Conservation (phyloP, 2,888 invertebrate genomes). For the Pristionchus entomophagus region DNA sequence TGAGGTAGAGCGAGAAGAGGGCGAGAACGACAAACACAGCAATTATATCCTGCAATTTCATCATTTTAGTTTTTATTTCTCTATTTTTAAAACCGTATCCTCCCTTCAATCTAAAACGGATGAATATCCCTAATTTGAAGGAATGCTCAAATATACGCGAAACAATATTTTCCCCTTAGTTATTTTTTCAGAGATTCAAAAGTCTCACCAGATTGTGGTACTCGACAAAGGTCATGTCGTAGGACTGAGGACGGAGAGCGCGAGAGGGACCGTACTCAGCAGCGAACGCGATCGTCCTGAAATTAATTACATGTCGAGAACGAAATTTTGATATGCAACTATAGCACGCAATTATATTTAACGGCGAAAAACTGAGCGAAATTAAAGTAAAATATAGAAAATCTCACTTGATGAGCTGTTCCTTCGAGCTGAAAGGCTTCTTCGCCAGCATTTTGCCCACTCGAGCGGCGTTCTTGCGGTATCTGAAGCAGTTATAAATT, state of each 20-base stretch:
- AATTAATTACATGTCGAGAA: neutral
- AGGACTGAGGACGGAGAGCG: conserved; percentile 3
- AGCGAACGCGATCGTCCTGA: conserved; percentile 14
- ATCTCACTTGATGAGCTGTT: conserved; percentile 37
- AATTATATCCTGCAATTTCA: neutral
- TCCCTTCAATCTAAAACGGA: too few species aligned
- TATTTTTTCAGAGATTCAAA: neutral
- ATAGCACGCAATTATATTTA: too few species aligned
- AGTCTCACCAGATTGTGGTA: conserved; percentile 2
- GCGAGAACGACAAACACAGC: neutral
- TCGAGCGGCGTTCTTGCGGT: neutral
- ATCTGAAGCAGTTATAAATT: neutral
- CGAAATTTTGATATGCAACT: too few species aligned
- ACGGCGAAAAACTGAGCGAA: too few species aligned
- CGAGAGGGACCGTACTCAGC: conserved; percentile 30
- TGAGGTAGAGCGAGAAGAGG: neutral
- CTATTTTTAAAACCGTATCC: too few species aligned
- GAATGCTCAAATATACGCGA: neutral
- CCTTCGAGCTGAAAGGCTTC: conserved; percentile 9
- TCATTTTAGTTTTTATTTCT: neutral
- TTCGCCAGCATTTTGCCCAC: conserved; percentile 13
- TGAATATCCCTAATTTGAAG: neutral
- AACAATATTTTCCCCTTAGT: neutral
- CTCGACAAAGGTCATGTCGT: conserved; percentile 24
- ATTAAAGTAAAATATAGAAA: too few species aligned